Percentiles rank a stretch among this genome's conserved stretches.
These are phyloP conservation scores for Ctenopoma kingsleyae DNA, from an alignment of 2,797 vertebrate species.

Conservation along the genomic window DNA sequence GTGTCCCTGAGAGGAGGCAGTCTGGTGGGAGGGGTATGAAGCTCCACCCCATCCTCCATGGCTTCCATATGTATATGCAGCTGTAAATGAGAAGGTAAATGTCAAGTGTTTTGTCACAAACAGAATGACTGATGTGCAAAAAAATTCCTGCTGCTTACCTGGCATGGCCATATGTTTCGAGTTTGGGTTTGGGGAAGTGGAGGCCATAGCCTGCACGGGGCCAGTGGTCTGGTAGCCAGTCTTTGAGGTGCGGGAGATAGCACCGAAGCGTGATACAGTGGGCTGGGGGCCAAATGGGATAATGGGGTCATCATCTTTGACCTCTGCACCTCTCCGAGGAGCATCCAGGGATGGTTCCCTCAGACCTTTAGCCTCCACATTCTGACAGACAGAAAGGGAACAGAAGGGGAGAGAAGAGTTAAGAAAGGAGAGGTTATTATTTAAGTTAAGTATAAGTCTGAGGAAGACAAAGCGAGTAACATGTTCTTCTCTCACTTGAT, in stretches of 20 bases:
- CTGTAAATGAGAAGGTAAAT: slow-evolving; percentile 32
- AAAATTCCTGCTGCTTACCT: slow-evolving; percentile 60
- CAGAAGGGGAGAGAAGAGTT: neutral
- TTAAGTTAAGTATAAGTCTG: neutral
- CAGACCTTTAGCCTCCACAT: slow-evolving; percentile 91
- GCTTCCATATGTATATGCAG: slow-evolving; percentile 93
- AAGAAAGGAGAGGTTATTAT: neutral
- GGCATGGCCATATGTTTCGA: slow-evolving; percentile 85
- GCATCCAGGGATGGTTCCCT: slow-evolving; percentile 92
- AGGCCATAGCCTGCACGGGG: slow-evolving; percentile 91
- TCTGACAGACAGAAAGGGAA: slow-evolving; percentile 78
- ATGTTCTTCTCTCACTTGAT: neutral
- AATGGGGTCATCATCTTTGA: slow-evolving; percentile 96
- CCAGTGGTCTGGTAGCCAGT: slow-evolving; percentile 93
- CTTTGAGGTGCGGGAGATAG: slow-evolving; percentile 97
- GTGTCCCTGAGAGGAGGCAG: slow-evolving; percentile 93
- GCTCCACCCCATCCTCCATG: slow-evolving; percentile 91
- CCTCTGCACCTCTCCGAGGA: slow-evolving; percentile 91
- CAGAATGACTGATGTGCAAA: too few species aligned
- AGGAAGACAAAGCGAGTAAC: neutral
- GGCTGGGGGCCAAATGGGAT: slow-evolving; percentile 97
- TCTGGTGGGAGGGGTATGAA: slow-evolving; percentile 92
- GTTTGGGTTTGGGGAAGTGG: slow-evolving; percentile 84
- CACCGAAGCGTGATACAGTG: slow-evolving; percentile 96
- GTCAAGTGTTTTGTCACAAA: slow-evolving; percentile 7